Percentiles rank a stretch among this genome's conserved stretches.
Evolutionary conservation across 2,113 vertebrate species (phyloP).

Genomic region (Albula glossodonta): DNA sequence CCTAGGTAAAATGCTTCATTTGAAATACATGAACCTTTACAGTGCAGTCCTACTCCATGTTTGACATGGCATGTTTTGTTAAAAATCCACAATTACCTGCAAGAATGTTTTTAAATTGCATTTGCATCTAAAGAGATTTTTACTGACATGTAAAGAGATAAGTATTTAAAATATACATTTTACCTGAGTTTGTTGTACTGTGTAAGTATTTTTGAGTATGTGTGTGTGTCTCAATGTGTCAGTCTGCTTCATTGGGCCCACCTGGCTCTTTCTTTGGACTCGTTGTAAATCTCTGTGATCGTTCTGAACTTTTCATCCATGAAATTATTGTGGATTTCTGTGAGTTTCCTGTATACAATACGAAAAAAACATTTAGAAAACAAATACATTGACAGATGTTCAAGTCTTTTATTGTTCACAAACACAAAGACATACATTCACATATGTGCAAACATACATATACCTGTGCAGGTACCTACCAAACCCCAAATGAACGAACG

Average conservation of each 20-base stretch:
- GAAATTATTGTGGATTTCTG: slow-evolving; percentile 75
- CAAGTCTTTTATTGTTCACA: background rate
- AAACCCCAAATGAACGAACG: background rate
- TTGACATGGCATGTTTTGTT: too few relatives aligned
- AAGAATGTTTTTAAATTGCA: too few relatives aligned
- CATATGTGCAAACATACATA: background rate
- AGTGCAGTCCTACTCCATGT: too few relatives aligned
- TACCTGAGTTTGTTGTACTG: too few relatives aligned
- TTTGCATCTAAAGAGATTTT: too few relatives aligned
- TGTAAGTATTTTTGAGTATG: background rate
- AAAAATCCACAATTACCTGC: too few relatives aligned
- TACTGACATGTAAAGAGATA: too few relatives aligned
- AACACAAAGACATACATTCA: background rate
- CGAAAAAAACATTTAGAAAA: slow-evolving; percentile 25
- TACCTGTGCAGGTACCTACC: background rate
- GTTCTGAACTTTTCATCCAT: slow-evolving; percentile 80
- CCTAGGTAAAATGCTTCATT: too few relatives aligned
- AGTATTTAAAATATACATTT: too few relatives aligned
- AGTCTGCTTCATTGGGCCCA: slow-evolving; percentile 43
- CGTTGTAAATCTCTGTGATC: slow-evolving; percentile 80
- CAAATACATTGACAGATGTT: background rate
- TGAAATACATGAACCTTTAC: too few relatives aligned
- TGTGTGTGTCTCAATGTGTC: background rate
- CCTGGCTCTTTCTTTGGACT: slow-evolving; percentile 79
- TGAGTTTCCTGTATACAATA: slow-evolving; percentile 70